These are phyloP conservation scores for Siphamia tubifer DNA, from an alignment of 2,113 vertebrate genomes.

Conservation along the genomic window DNA sequence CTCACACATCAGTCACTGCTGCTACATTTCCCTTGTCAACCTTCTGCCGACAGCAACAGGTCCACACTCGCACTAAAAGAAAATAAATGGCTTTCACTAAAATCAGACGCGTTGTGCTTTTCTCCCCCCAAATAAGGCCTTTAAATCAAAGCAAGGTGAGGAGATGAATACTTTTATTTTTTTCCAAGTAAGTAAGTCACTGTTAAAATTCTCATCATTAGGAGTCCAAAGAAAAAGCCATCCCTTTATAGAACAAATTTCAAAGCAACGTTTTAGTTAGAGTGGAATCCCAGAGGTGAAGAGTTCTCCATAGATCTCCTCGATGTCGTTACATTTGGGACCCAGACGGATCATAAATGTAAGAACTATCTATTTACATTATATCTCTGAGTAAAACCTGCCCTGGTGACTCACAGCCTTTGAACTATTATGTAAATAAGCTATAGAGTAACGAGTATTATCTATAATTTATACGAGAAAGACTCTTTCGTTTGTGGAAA, in stretches of 20 bases:
- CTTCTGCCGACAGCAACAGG: slow-evolving; percentile 24
- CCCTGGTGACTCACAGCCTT: background rate
- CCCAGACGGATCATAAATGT: background rate
- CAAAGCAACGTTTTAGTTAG: background rate
- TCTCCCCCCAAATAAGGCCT: background rate
- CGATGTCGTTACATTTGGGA: slow-evolving; percentile 15
- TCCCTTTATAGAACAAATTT: slow-evolving; percentile 1
- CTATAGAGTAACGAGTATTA: background rate
- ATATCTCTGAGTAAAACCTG: background rate
- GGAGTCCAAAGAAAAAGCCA: background rate
- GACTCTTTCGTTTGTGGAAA: background rate
- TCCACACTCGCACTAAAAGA: slow-evolving; percentile 52
- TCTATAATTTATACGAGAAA: background rate
- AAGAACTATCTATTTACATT: background rate
- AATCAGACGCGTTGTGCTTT: slow-evolving; percentile 8
- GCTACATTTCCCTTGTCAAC: slow-evolving; percentile 9
- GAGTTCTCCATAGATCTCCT: slow-evolving; percentile 3
- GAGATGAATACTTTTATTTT: slow-evolving; percentile 10
- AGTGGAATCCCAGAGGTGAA: background rate
- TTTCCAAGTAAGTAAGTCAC: slow-evolving; percentile 13
- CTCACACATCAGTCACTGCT: slow-evolving; percentile 36
- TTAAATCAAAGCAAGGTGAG: slow-evolving; percentile 35
- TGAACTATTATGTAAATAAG: background rate
- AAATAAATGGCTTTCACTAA: slow-evolving; percentile 30
- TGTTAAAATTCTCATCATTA: slow-evolving; percentile 15